Evolutionary conservation across 2,113 vertebrate genomes (phyloP), one percentile per base, ranked within the genome.

Genomic region (Varanus komodoensis): DNA sequence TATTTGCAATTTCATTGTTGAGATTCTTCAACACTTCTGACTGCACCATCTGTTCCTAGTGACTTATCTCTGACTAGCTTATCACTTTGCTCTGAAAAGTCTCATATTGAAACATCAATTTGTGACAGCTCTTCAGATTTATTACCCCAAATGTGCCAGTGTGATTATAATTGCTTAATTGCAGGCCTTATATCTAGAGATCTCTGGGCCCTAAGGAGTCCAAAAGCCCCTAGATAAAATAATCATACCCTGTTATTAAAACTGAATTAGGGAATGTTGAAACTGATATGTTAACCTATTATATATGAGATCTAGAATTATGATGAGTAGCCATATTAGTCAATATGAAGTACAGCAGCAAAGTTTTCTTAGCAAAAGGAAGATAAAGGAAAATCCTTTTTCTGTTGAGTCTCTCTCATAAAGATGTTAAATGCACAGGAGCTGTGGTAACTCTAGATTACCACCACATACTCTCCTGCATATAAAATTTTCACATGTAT

Each of bases 91-190:
- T 84, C 71, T 67, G 83, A 89, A 89, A 89, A 75, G 73, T n/a
- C 54, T 74, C 52, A 48, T 67, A 77, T 64, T 89, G 81, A 77
- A 89, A 64, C 11, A 75, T 84, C 38, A 75, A 67, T 89, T 89
- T 77, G 86, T 84, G 81, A 83, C 71, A 82, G 81, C 57, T 50
- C 75, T 87, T 79, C 50, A 79, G 77, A 87, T 79, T 87, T 87
- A 68, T 87, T 79, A 83, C 54, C 38, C 64, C 75, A 83, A 89
- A 84, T 48, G 32, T 75, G 57, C 57, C 71, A 68, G 6, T 68
- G 21, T 38, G 25, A 79, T 15, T 57, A 69, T 74, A 77, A 27
- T n/a, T 78, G 67, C 19, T 57, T 90, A 86, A 77, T 82, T 75
- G 38, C 54, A 52, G 32, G 11, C 79, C 77, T 64, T 71, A 25